phyloP scores from a whole-genome alignment of 2,888 invertebrate species.

The Dynastes hyllus region DNA sequence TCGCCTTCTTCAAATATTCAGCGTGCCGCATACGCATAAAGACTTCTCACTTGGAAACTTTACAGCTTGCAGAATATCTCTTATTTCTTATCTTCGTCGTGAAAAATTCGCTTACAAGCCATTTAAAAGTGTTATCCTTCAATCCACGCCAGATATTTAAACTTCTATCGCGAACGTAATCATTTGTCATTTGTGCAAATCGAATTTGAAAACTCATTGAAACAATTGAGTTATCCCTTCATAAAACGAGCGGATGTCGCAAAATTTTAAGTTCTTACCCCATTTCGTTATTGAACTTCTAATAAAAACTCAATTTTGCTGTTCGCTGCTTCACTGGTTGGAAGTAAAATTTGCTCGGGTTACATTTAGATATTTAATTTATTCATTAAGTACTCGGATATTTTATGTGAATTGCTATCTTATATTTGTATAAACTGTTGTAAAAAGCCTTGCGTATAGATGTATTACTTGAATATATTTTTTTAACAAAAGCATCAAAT shows the following conservation, averaged over 20 bases:
- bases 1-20: constrained; percentile 40
- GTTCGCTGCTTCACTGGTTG: not conserved
- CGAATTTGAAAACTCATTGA: constrained; percentile 29
- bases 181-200: constrained; percentile 47
- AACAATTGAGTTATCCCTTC: constrained; percentile 30
- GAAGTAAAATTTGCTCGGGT: not conserved
- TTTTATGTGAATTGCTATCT: no score
- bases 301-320: not conserved
- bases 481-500: no score
- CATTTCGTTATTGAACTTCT: not conserved
- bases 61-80: constrained; percentile 37
- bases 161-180: constrained; percentile 44
- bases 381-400: no score
- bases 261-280: not conserved
- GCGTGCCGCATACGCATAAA: constrained; percentile 35
- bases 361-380: not conserved
- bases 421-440: no score
- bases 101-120: constrained; percentile 30
- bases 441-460: no score
- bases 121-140: constrained; percentile 44
- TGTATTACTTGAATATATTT: no score
- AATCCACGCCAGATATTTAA: constrained; percentile 44
- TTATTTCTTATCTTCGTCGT: constrained; percentile 9
- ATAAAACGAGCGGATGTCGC: constrained; percentile 15
- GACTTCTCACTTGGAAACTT: constrained; percentile 46